Evolutionary conservation across 1,140 invertebrate genomes (phyloP).

Genomic region (Zaprionus lachaisei): DNA sequence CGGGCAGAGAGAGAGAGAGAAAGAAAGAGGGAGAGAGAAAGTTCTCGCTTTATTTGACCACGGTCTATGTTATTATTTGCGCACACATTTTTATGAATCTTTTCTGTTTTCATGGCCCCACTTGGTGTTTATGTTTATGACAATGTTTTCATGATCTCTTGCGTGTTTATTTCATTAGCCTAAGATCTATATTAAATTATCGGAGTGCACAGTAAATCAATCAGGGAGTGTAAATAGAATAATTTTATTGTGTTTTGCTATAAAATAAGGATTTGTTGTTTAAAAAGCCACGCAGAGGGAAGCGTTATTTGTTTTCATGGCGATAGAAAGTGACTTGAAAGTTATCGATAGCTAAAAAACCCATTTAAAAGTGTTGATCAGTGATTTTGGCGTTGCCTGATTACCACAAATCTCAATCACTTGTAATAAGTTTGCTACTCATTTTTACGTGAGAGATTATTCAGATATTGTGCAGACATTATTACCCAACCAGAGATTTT

Average conservation of each 20-base stretch:
- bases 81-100: slow-evolving; percentile 13
- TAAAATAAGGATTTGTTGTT: neutral
- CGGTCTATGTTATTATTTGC: slow-evolving; percentile 11
- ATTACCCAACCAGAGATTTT: too few relatives aligned
- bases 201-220: neutral
- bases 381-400: neutral
- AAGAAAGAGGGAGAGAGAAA: neutral
- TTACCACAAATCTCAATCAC: neutral
- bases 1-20: neutral
- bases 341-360: neutral
- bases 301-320: neutral
- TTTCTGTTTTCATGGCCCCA: slow-evolving; percentile 3
- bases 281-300: neutral
- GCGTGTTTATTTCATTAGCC: slow-evolving; percentile 1
- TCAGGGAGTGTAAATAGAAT: neutral
- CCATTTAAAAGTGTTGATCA: neutral
- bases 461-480: neutral
- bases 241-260: neutral
- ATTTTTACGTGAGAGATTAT: neutral
- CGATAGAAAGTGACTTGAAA: neutral
- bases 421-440: neutral
- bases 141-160: slow-evolving; percentile 14
- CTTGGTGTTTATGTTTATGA: neutral
- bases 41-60: neutral
- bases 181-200: neutral